These are phyloP conservation scores for Thamnophis sirtalis DNA, from an alignment of 2,113 vertebrate species.

Conservation along the genomic window DNA sequence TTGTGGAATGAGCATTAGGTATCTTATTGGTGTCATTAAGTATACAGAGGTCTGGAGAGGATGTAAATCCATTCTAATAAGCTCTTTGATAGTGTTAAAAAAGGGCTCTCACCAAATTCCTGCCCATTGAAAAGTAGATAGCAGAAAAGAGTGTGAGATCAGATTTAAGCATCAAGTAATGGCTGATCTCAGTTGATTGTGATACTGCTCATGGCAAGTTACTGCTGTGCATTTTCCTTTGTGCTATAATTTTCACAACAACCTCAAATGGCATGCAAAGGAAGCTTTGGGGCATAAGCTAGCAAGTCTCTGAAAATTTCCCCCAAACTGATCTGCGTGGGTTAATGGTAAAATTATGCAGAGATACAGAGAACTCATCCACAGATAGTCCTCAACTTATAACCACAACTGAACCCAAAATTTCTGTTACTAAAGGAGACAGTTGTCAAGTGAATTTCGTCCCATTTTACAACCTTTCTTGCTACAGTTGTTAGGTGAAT, in stretches of 20 bases:
- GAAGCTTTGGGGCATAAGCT: not conserved
- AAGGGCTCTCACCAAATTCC: slow-evolving; percentile 21
- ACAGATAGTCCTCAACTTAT: not conserved
- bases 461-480: not conserved
- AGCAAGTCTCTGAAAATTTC: not conserved
- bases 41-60: slow-evolving; percentile 44
- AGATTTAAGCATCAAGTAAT: slow-evolving; percentile 25
- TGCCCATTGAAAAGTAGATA: not conserved
- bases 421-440: no score
- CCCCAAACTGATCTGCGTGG: not conserved
- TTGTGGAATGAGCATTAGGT: slow-evolving; percentile 50
- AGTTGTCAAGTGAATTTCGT: no score
- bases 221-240: not conserved
- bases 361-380: not conserved
- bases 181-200: slow-evolving; percentile 8
- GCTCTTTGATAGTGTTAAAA: slow-evolving; percentile 46
- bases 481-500: not conserved
- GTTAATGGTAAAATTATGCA: not conserved
- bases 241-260: not conserved
- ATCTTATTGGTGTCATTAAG: slow-evolving; percentile 51
- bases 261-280: not conserved
- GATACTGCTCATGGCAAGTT: slow-evolving; percentile 2
- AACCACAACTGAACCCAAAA: not conserved
- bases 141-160: slow-evolving; percentile 15
- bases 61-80: slow-evolving; percentile 50